Percentiles rank a stretch among this genome's conserved stretches.
These are phyloP conservation scores for Mus musculus DNA, from an alignment of 2,113 vertebrate genomes.

Conservation along the genomic window DNA sequence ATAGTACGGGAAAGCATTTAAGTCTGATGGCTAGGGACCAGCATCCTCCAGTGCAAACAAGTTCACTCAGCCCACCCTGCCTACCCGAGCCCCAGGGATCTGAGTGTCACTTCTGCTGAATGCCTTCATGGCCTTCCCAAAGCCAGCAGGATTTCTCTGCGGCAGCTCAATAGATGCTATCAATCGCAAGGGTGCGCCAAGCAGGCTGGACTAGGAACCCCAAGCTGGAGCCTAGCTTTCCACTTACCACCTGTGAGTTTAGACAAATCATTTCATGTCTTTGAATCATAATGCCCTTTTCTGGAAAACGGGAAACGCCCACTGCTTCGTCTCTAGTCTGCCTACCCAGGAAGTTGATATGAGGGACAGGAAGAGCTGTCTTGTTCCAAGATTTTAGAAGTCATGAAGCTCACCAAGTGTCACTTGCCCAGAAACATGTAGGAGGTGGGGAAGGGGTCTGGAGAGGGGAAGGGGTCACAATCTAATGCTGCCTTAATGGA, in stretches of 20 bases:
- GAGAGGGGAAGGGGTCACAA: not conserved
- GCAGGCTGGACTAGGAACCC: not conserved
- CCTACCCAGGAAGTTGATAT: not conserved
- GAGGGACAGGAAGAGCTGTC: not conserved
- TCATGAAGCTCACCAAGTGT: not conserved
- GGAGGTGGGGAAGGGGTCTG: not conserved
- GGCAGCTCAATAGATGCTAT: not conserved
- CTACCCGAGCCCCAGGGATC: not conserved
- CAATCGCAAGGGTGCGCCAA: not conserved
- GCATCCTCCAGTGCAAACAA: not conserved
- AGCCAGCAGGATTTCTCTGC: not conserved
- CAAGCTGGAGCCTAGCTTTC: not conserved
- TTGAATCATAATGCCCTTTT: not conserved
- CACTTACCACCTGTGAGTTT: not conserved
- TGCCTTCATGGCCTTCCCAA: not conserved
- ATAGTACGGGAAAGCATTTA: constrained; percentile 51
- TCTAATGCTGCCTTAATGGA: not conserved
- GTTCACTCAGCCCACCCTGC: not conserved
- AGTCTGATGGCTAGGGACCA: constrained; percentile 19
- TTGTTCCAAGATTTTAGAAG: not conserved
- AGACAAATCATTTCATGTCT: constrained; percentile 1
- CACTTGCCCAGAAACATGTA: not conserved
- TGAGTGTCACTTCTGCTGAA: not conserved
- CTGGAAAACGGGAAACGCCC: not conserved
- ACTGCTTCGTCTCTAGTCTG: not conserved